phyloP scores from a whole-genome alignment of 2,888 invertebrate species.

The Boloria selene region DNA sequence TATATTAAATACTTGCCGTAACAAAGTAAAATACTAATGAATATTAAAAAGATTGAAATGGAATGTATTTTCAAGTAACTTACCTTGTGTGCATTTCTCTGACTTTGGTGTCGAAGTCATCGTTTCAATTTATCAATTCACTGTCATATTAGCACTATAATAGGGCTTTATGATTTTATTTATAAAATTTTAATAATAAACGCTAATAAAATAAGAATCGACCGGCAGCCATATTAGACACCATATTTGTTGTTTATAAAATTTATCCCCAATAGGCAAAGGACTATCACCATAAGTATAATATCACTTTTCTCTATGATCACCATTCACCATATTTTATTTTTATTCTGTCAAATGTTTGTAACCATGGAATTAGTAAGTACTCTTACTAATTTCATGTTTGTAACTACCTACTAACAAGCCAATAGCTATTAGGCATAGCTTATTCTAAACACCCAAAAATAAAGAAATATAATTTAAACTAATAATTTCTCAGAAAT shows the following conservation, averaged over 20 bases:
- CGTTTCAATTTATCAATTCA: constrained; percentile 54
- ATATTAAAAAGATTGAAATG: constrained; percentile 38
- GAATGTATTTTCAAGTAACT: constrained; percentile 54
- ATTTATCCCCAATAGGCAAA: no score
- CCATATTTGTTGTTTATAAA: no score
- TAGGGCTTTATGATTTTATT: constrained; percentile 48
- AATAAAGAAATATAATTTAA: not conserved
- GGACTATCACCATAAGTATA: no score
- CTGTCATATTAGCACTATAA: constrained; percentile 68
- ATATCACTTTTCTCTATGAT: no score
- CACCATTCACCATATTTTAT: constrained; percentile 45
- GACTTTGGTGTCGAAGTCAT: constrained; percentile 81
- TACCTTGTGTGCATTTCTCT: constrained; percentile 78
- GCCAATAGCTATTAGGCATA: constrained; percentile 15
- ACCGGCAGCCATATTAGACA: constrained; percentile 78
- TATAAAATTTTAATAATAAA: constrained; percentile 55
- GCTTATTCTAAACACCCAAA: not conserved
- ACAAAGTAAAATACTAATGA: constrained; percentile 29
- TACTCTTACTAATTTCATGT: no score
- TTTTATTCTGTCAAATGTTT: constrained; percentile 43
- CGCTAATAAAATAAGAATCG: constrained; percentile 62
- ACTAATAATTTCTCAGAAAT: no score
- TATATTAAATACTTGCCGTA: constrained; percentile 1
- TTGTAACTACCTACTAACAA: constrained; percentile 27
- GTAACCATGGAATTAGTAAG: no score